Base-by-base conservation (phyloP, 2,113 vertebrate species). In the Boleophthalmus pectinirostris region DNA sequence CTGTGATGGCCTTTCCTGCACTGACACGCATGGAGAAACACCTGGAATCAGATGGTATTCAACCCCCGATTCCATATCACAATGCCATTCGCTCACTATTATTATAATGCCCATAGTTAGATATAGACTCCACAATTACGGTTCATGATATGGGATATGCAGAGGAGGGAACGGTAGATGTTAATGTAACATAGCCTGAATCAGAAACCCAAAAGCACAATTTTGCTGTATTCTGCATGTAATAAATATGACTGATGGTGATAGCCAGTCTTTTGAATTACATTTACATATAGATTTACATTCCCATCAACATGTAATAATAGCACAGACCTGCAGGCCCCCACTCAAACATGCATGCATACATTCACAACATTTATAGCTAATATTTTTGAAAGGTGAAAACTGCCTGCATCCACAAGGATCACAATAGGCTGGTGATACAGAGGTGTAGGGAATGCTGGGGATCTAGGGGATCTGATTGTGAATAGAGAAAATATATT, bases 201-300 rank as follows among this genome's bases (percentile, higher is more conserved):
- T 23, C 45, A 74, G 71, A 88, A 77, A 75, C 75, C 69, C 72
- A 35, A 54, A 63, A 75, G 82, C 24, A 75, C 79, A 88, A 87
- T 91, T 85, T 73, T 85, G 65, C 83, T 75, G 72, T 70, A 78
- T 77, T 82, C 72, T 81, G 21, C n/a, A 18, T 76, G 80, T 79
- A 73, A 73, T 85, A 85, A 92, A 87, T 90, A 89, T 87, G 88
- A 91, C 88, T 88, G 88, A 89, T 91, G 83, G 85, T 35, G 61
- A 90, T 83, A 88, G 84, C 61, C 80, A 76, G 79, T 82, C 78
- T 86, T 81, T 80, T 87, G 82, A 87, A 90, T 86, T 85, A 82
- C 91, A 92, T 92, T 92, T 92, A 90, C 89, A 92, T 91, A 85
- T 88, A 89, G 82, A 92, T 89, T 91, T 88, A 90, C 87, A 87